These are phyloP conservation scores for Otolemur crassicaudatus DNA, from an alignment of 2,797 vertebrate species.

Conservation along the genomic window DNA sequence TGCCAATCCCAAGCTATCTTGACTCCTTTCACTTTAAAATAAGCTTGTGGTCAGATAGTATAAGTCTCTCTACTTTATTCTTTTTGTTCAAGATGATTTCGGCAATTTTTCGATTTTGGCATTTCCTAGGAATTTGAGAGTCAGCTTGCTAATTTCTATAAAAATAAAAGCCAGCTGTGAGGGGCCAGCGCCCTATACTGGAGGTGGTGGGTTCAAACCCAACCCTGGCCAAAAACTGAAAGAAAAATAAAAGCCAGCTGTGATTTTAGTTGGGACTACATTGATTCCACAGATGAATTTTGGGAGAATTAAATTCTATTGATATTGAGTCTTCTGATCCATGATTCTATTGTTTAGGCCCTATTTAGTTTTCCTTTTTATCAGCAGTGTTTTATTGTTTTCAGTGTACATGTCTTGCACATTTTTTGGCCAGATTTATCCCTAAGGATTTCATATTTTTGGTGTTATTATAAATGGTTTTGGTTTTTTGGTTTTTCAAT, in stretches of 20 bases:
- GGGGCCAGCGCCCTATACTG: no score
- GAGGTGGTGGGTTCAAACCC: no score
- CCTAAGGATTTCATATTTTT: background rate
- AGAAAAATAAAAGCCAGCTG: slow-evolving; percentile 12
- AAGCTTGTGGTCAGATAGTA: background rate
- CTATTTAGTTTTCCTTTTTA: background rate
- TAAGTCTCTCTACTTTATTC: background rate
- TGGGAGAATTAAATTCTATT: background rate
- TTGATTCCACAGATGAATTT: background rate
- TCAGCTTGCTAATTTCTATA: slow-evolving; percentile 27
- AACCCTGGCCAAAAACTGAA: no score
- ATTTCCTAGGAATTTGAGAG: slow-evolving; percentile 16
- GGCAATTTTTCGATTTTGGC: background rate
- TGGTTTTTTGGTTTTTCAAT: slow-evolving; percentile 3
- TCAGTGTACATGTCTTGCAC: background rate
- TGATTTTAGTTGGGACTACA: background rate
- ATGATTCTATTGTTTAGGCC: background rate
- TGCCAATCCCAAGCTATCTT: background rate
- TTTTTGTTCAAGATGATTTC: background rate
- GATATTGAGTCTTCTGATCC: background rate
- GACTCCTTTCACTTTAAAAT: background rate
- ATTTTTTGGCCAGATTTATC: background rate
- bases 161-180: slow-evolving; percentile 9
- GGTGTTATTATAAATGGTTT: background rate
- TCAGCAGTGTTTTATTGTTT: background rate